These are phyloP conservation scores for Listrodromus nycthemerus DNA, from an alignment of 2,888 invertebrate genomes.

Conservation along the genomic window DNA sequence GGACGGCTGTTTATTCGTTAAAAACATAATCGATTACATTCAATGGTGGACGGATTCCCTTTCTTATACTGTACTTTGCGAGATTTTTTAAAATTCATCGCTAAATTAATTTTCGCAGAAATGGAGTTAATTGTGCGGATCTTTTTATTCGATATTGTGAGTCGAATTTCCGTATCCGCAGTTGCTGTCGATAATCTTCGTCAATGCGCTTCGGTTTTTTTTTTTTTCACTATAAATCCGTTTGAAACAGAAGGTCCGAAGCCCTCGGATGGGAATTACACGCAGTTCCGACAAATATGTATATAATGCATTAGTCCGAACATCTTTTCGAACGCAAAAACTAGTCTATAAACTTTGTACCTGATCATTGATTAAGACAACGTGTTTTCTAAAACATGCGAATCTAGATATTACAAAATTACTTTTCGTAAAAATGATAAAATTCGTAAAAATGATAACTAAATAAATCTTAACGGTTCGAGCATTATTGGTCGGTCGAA, in stretches of 20 bases:
- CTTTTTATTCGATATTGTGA: background rate
- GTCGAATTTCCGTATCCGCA: background rate
- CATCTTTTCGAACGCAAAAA: background rate
- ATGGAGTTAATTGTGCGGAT: background rate
- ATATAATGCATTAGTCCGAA: background rate
- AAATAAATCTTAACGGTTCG: background rate
- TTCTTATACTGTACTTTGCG: slow-evolving; percentile 38
- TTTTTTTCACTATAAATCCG: background rate
- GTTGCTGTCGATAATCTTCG: background rate
- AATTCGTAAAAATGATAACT: background rate
- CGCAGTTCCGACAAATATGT: background rate
- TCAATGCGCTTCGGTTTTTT: background rate
- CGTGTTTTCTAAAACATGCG: slow-evolving; percentile 15
- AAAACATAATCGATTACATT: slow-evolving; percentile 18
- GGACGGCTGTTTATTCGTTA: slow-evolving; percentile 21
- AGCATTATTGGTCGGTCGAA: background rate
- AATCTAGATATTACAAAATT: slow-evolving; percentile 19
- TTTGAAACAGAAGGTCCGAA: background rate
- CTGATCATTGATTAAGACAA: slow-evolving; percentile 2
- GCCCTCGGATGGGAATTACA: background rate
- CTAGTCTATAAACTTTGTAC: slow-evolving; percentile 33
- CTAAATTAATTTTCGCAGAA: background rate
- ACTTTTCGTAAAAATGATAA: background rate
- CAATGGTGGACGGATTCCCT: slow-evolving; percentile 37
- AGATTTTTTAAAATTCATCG: background rate